Evolutionary conservation across 2,797 vertebrate species (phyloP).

Genomic region (Hippopotamyrus pictus): DNA sequence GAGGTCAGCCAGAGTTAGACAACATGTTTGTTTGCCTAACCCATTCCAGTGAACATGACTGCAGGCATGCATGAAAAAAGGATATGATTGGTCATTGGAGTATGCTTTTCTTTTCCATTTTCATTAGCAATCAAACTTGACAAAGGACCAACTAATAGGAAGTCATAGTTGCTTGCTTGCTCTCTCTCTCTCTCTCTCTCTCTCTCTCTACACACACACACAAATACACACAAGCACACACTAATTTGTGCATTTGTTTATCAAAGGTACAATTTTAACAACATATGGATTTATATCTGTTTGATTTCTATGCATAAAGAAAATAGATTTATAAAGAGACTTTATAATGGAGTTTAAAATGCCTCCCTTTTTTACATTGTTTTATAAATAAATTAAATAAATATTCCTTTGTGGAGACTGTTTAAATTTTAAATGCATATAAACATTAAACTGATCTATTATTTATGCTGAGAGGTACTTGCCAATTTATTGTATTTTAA

Average conservation of each 20-base stretch:
- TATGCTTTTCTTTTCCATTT: not conserved
- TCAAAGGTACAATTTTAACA: not conserved
- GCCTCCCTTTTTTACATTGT: not conserved
- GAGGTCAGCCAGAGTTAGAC: slow-evolving; percentile 48
- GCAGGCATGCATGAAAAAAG: not conserved
- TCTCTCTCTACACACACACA: not conserved
- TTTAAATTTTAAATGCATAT: slow-evolving; percentile 15
- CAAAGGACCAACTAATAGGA: not conserved
- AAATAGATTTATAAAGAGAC: not conserved
- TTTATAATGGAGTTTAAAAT: not conserved
- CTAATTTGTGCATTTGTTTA: not conserved
- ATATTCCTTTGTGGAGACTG: not conserved
- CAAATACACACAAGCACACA: not conserved
- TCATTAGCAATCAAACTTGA: not conserved
- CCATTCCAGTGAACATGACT: not conserved
- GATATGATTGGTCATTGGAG: not conserved
- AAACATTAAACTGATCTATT: slow-evolving; percentile 10
- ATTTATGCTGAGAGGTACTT: slow-evolving; percentile 12
- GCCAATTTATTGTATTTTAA: slow-evolving; percentile 11
- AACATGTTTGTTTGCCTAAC: slow-evolving; percentile 40
- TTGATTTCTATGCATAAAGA: not conserved
- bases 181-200: not conserved
- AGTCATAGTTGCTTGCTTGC: not conserved
- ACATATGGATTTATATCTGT: not conserved
- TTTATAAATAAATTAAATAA: not conserved